Evolutionary conservation across 1,140 invertebrate species (phyloP), one percentile per base, ranked within the genome.

Genomic region (Pteromalus puparum): DNA sequence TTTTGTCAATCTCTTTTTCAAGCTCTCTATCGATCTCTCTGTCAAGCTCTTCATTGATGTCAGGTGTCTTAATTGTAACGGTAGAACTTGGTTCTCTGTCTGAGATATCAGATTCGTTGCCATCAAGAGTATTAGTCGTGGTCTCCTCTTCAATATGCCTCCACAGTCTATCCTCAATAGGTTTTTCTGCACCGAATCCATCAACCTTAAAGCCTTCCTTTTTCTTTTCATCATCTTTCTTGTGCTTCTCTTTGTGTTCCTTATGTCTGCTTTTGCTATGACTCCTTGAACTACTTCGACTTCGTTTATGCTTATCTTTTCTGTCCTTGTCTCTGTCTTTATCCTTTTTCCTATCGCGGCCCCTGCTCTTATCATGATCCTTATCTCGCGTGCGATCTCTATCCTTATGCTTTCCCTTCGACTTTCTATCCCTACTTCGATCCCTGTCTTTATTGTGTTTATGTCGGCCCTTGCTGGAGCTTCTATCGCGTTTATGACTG

Each of bases 81-180:
- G 94, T 95, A 0, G 94, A 95, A 81, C 93, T 94, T 0, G 94
- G 94, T 85, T 95, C 94, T 82, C 93, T 90, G 76, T 94, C 94
- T 0, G 93, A 94, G 6, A 92, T 80, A 72, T 94, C 92, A 0
- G 92, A 92, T 46, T 93, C 94, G 46, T 92, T 92, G 0, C 93
- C 93, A 53, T 94, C 92, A 0, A 92, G 75, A 0, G 91, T 91
- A 83, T 93, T 92, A 0, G 90, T 92, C 0, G 91, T 92, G 0
- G 88, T 90, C 38, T 93, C 92, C 26, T 92, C 92, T 18, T 93
- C 92, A 28, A 93, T 90, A 53, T 93, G 92, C 3, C 92, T 90
- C 92, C 93, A 93, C 0, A 93, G 82, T 1, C 91, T 88, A 82
- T 93, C 92, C 12, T 93, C 92, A 42, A 92, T 92, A 0, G 90